Percentiles rank a stretch among this genome's conserved stretches.
Conservation (phyloP, 2,888 invertebrate genomes). For the Eupithecia tripunctaria region DNA sequence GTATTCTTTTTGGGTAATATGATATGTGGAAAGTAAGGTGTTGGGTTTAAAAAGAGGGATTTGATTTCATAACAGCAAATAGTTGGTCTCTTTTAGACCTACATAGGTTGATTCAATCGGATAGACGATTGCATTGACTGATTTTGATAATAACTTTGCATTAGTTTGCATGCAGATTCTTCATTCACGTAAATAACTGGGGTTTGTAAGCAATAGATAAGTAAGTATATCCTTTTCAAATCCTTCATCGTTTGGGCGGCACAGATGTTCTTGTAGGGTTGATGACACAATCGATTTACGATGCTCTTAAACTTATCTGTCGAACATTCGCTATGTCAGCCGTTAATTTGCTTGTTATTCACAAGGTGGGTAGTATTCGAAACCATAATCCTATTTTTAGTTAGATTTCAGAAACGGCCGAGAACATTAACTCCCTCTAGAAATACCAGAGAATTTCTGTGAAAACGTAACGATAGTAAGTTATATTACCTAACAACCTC, state of each 20-base stretch:
- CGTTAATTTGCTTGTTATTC: background rate
- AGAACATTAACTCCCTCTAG: background rate
- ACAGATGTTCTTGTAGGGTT: background rate
- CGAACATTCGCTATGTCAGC: background rate
- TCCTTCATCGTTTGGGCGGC: background rate
- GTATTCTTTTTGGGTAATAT: no score
- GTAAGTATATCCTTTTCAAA: background rate
- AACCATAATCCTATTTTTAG: background rate
- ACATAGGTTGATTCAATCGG: no score
- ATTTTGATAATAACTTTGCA: background rate
- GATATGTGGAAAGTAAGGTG: constrained; percentile 20
- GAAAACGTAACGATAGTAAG: background rate
- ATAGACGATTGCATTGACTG: background rate
- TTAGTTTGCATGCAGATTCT: background rate
- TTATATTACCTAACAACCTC: constrained; percentile 1
- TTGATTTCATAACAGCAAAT: background rate
- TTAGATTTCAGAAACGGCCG: background rate
- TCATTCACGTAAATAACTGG: background rate
- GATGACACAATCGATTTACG: background rate
- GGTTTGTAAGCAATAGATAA: no score
- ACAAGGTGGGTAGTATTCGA: background rate
- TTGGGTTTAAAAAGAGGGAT: background rate
- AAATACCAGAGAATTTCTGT: background rate
- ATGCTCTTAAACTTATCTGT: background rate
- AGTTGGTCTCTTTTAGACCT: background rate